Conservation (phyloP, 1,140 invertebrate genomes). For the Drosophila lowei region DNA sequence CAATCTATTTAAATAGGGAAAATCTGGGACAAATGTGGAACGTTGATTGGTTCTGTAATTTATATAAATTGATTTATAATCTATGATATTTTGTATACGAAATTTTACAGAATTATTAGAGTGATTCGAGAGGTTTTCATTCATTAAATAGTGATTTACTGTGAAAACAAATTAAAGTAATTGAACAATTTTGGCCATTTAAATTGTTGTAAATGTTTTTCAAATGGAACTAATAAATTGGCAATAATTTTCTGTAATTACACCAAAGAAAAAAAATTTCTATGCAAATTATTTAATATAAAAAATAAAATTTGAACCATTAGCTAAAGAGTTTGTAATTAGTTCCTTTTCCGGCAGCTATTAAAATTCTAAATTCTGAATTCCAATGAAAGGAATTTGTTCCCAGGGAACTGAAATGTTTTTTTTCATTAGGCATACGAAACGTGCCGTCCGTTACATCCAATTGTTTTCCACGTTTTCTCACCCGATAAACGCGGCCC, state of each 20-base stretch:
- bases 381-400: slow-evolving; percentile 23
- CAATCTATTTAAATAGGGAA: background rate
- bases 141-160: slow-evolving; percentile 10
- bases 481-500: slow-evolving; percentile 32
- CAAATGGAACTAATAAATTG: no score
- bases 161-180: slow-evolving; percentile 24
- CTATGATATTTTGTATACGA: background rate
- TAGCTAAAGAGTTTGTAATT: no score
- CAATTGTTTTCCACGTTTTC: slow-evolving; percentile 54
- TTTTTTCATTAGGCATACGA: slow-evolving; percentile 19
- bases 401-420: slow-evolving; percentile 22
- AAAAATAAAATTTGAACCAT: background rate
- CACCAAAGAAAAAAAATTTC: background rate
- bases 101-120: slow-evolving; percentile 2
- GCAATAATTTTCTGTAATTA: background rate
- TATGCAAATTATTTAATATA: background rate
- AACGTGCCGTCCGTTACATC: slow-evolving; percentile 18
- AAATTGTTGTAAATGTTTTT: background rate
- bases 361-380: slow-evolving; percentile 17
- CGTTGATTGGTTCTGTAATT: no score
- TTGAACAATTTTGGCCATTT: slow-evolving; percentile 2
- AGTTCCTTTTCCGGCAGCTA: slow-evolving; percentile 17
- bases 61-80: background rate
- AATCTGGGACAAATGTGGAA: no score
- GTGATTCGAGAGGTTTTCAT: background rate